Percentiles rank a stretch among this genome's conserved stretches.
Conservation (phyloP, 1,140 invertebrate species). For the Contarinia nasturtii region DNA sequence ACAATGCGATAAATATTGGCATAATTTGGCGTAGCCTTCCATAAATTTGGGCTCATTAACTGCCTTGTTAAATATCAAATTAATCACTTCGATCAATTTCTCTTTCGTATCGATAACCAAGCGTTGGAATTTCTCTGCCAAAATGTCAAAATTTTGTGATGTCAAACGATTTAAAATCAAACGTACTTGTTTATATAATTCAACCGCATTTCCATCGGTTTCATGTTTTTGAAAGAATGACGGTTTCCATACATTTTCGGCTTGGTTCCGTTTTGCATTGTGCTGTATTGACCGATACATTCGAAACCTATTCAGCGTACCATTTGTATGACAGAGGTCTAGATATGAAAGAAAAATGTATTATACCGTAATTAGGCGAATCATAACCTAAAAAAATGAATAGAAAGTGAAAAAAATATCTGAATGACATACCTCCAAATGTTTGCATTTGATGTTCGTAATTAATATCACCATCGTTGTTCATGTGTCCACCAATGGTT, state of each 20-base stretch:
- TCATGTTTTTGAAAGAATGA: conserved; percentile 25
- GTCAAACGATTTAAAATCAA: conserved; percentile 89
- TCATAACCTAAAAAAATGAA: too few species aligned
- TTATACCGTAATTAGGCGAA: too few species aligned
- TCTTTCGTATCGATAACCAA: conserved; percentile 68
- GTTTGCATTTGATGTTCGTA: too few species aligned
- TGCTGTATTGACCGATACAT: too few species aligned
- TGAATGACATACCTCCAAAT: too few species aligned
- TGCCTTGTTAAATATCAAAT: conserved; percentile 87
- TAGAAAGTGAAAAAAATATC: too few species aligned
- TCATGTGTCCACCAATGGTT: too few species aligned
- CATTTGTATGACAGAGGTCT: too few species aligned
- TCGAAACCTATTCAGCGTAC: too few species aligned
- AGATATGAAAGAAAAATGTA: too few species aligned
- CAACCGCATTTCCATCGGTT: conserved; percentile 29
- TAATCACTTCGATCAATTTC: conserved; percentile 63
- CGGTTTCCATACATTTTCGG: conserved; percentile 84
- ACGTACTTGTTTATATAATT: conserved; percentile 63
- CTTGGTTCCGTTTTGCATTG: conserved; percentile 65
- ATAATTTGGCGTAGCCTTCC: conserved; percentile 74
- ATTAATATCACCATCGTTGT: too few species aligned
- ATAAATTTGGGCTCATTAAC: conserved; percentile 87
- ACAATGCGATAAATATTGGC: conserved; percentile 32
- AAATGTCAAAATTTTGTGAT: conserved; percentile 73
- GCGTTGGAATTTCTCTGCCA: conserved; percentile 54